A percentile compares a stretch with the other conserved stretches of the same genome.
Conservation (phyloP, 2,888 invertebrate species). For the Parapristionchus giblindavisi region DNA sequence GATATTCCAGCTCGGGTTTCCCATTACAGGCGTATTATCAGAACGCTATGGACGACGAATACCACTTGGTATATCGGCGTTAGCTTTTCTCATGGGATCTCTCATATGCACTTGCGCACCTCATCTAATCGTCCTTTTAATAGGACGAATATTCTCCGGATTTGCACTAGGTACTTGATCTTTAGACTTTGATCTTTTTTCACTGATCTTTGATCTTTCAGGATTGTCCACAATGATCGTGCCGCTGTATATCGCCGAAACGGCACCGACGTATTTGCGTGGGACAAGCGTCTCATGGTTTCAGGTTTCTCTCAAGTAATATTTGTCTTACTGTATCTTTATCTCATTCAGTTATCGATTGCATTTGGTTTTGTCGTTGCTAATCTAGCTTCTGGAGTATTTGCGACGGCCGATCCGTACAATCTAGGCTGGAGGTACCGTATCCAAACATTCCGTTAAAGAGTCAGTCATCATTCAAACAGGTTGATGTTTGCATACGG, state of each 20-base stretch:
- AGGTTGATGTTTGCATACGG: constrained; percentile 61
- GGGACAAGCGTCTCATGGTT: constrained; percentile 72
- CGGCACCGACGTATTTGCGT: constrained; percentile 72
- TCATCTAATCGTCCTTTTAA: no score
- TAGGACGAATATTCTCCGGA: no score
- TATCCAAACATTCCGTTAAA: neutral
- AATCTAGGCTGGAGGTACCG: constrained; percentile 74
- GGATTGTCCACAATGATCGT: constrained; percentile 72
- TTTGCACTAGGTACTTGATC: no score
- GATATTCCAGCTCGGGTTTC: no score
- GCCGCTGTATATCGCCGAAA: constrained; percentile 75
- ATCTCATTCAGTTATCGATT: constrained; percentile 71
- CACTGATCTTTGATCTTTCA: no score
- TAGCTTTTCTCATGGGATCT: no score
- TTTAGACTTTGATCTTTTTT: no score
- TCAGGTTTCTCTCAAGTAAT: constrained; percentile 35
- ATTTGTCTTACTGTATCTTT: neutral
- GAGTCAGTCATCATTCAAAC: neutral
- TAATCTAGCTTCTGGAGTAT: constrained; percentile 72
- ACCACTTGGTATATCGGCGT: no score
- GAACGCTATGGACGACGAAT: no score
- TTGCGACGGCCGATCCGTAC: constrained; percentile 70
- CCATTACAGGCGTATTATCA: no score
- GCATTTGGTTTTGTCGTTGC: constrained; percentile 74
- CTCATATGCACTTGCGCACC: no score